Base-by-base conservation (phyloP, 2,888 invertebrate species). In the Calliphora vomitoria region DNA sequence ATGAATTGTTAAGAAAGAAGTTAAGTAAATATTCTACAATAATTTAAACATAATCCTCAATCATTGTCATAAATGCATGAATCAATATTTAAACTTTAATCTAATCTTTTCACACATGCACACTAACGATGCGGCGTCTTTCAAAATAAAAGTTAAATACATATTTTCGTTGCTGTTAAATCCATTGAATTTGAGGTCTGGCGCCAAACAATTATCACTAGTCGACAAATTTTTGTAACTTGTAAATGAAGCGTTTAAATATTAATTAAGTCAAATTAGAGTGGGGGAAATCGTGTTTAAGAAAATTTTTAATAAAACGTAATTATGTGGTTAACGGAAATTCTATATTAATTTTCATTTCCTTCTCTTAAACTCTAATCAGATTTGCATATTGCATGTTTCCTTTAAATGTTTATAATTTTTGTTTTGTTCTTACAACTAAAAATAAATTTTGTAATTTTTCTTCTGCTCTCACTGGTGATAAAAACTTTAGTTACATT, bases 331-430 rank as follows among this genome's bases (percentile, higher is more conserved):
- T 64, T 81, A 75, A 72, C 80, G 86, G 83, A 83, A 87, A 80
- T 80, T 58, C 15, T 50, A 53, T 72, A 78, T 58, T 53, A 72
- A 64, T 72, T 78, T 66, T 20, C 13, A 58, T 76, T 80, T 68
- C 55, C 76, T 78, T 58, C 18, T 58, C 18, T 71, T n/a, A 50
- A 13, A n/a, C 66, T 47, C 55, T 71, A 78, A 83, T 69, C 80
- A 38, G 31, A 80, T 80, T 83, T 71, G 71, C 76, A 83, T 83
- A 87, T 75, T 71, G 83, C 80, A 76, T 87, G 76, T 47, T 87
- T 83, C 86, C 80, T 83, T 83, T 75, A 38, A n/a, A n/a, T 38
- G 15, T 64, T 55, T 60, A 38, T 64, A 64, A 60, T 58, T 1
- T n/a, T 10, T 71, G 50, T 53, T 47, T 66, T 13, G 60, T 75